Conservation (phyloP, 1,140 invertebrate genomes). For the Dryas iulia region DNA sequence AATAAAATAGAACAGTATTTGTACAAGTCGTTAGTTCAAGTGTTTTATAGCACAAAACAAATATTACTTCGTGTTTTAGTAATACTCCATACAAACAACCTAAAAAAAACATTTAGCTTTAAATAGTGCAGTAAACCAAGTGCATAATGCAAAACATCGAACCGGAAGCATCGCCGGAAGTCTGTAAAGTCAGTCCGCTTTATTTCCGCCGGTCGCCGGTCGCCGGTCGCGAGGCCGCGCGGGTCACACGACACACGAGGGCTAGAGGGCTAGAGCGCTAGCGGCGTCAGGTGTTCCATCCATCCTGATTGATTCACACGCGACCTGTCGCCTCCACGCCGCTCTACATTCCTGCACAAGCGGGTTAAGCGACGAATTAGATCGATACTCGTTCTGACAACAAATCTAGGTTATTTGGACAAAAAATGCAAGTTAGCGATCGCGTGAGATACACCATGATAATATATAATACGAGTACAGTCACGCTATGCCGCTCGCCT, state of each 20-base stretch:
- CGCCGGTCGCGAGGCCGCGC: neutral
- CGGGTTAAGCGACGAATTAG: neutral
- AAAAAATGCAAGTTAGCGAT: neutral
- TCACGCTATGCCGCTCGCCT: neutral
- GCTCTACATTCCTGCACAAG: neutral
- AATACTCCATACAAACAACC: neutral
- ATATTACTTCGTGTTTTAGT: too few species aligned
- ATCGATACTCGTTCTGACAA: neutral
- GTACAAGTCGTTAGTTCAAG: too few species aligned
- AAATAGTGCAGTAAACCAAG: neutral
- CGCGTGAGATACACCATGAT: neutral
- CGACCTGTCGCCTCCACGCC: slow-evolving; percentile 2
- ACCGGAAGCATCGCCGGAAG: neutral
- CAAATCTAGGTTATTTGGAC: slow-evolving; percentile 2
- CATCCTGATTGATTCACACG: slow-evolving; percentile 23
- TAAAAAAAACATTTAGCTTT: neutral
- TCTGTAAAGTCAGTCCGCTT: neutral
- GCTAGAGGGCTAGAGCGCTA: too few species aligned
- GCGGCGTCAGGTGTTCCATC: slow-evolving; percentile 9
- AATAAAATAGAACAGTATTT: too few species aligned
- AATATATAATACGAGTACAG: neutral
- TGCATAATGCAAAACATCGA: neutral
- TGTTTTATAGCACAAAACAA: too few species aligned
- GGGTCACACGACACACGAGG: too few species aligned
- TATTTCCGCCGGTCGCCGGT: neutral